Evolutionary conservation across 2,888 invertebrate species (phyloP).

Genomic region (Melitaea athalia): DNA sequence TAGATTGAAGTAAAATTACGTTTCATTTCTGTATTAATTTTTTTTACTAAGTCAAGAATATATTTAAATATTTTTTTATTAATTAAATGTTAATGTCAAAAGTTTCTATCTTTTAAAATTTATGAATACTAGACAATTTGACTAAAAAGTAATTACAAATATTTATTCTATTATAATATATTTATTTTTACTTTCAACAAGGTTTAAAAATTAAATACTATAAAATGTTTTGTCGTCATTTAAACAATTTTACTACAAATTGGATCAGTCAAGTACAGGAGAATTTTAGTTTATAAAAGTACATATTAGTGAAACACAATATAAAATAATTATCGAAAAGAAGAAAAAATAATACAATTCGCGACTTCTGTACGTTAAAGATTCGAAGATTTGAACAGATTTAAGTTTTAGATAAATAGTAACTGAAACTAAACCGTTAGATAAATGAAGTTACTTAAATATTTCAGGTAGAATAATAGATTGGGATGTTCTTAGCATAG

Average conservation of each 20-base stretch:
- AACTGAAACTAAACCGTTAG: conserved; percentile 21
- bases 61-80: not conserved
- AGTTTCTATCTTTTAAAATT: no score
- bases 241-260: conserved; percentile 24
- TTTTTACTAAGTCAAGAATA: not conserved
- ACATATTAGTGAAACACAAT: not conserved
- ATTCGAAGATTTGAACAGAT: conserved; percentile 11
- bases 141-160: no score
- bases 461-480: conserved; percentile 30
- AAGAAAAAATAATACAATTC: not conserved
- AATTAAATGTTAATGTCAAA: no score
- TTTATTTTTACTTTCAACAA: conserved; percentile 27
- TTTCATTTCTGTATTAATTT: not conserved
- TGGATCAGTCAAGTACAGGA: conserved; percentile 26
- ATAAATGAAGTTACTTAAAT: not conserved
- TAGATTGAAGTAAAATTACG: no score
- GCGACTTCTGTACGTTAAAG: conserved; percentile 20
- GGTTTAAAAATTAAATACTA: conserved; percentile 12
- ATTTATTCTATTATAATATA: no score
- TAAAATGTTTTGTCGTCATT: conserved; percentile 16
- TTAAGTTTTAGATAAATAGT: conserved; percentile 27
- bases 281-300: conserved; percentile 5
- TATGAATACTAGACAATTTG: no score
- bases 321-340: not conserved
- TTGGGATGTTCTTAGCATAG: conserved; percentile 23